phyloP scores from a whole-genome alignment of 2,113 vertebrate genomes.

The Xenopus borealis region DNA sequence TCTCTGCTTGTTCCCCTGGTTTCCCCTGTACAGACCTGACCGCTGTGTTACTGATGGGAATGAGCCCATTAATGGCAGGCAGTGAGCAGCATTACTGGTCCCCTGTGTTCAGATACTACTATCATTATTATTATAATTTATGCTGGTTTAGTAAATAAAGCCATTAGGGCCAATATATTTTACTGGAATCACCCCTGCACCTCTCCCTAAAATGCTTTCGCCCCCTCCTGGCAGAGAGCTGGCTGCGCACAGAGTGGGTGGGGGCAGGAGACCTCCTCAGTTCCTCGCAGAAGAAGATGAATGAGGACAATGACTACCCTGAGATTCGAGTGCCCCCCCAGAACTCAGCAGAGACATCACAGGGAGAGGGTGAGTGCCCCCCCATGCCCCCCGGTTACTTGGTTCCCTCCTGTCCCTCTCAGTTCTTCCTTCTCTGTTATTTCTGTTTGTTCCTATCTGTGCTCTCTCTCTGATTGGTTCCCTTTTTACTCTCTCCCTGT shows the following conservation, averaged over 20 bases:
- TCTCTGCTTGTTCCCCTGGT: too few relatives aligned
- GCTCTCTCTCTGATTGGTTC: constrained; percentile 1
- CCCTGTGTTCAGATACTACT: too few relatives aligned
- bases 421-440: not conserved
- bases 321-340: constrained; percentile 56
- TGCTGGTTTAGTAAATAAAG: too few relatives aligned
- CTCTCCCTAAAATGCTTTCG: too few relatives aligned
- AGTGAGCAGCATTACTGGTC: too few relatives aligned
- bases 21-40: too few relatives aligned
- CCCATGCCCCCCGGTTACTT: not conserved
- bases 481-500: constrained; percentile 18
- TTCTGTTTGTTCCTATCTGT: not conserved
- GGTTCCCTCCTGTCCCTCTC: not conserved
- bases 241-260: constrained; percentile 70
- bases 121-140: too few relatives aligned
- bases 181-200: too few relatives aligned
- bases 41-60: too few relatives aligned
- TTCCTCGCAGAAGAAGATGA: constrained; percentile 76
- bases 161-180: too few relatives aligned
- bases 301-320: constrained; percentile 73
- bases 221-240: constrained; percentile 60
- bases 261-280: constrained; percentile 77
- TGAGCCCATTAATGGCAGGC: too few relatives aligned
- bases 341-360: constrained; percentile 13
- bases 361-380: constrained; percentile 45